Evolutionary conservation across 2,888 invertebrate genomes (phyloP).

Genomic region (Thera britannica): DNA sequence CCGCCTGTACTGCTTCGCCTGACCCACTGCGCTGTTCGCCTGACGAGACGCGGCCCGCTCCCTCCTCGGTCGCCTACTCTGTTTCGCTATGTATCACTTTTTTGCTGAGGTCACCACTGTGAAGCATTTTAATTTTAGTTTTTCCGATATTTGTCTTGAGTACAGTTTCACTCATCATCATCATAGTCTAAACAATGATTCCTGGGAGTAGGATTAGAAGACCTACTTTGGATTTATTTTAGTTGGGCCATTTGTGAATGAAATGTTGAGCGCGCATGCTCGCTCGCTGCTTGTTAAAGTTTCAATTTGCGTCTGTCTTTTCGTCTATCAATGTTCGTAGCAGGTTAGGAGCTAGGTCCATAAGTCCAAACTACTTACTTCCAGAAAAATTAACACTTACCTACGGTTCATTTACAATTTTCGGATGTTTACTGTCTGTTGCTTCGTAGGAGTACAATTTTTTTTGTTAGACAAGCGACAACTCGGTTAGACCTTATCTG

Average conservation of each 20-base stretch:
- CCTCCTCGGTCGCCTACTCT: constrained; percentile 30
- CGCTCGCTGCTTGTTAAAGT: constrained; percentile 37
- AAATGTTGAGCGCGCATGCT: constrained; percentile 62
- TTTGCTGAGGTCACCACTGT: constrained; percentile 12
- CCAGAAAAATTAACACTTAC: too few species aligned
- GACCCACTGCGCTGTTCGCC: constrained; percentile 73
- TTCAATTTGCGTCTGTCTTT: too few species aligned
- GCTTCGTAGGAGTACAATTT: too few species aligned
- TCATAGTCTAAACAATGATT: not conserved
- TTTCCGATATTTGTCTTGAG: not conserved
- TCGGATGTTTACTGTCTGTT: too few species aligned
- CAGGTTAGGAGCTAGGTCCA: not conserved
- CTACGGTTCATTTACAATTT: too few species aligned
- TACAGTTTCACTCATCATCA: not conserved
- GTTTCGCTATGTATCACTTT: constrained; percentile 27
- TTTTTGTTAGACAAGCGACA: too few species aligned
- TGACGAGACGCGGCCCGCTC: constrained; percentile 39
- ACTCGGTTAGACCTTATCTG: too few species aligned
- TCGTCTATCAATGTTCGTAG: not conserved
- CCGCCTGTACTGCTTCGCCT: constrained; percentile 78
- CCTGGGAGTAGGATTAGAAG: not conserved
- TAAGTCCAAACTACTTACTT: too few species aligned
- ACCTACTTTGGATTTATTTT: not conserved
- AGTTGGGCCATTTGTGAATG: constrained; percentile 52
- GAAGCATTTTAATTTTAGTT: not conserved